Base-by-base conservation (phyloP, 2,888 invertebrate species). In the Drosophila multiciliata region DNA sequence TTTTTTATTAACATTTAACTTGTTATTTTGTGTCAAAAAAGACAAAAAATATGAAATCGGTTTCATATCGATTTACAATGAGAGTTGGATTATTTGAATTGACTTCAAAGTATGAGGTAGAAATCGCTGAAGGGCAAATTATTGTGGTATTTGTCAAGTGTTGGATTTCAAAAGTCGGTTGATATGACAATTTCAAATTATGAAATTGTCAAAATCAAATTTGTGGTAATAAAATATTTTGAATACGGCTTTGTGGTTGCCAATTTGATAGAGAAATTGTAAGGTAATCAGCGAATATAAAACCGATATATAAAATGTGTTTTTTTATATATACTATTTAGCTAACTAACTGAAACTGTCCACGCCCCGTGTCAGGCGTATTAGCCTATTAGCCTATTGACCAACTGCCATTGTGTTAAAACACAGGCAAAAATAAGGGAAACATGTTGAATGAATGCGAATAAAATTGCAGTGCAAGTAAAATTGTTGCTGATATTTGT, bases 381-480 rank as follows among this genome's bases (percentile, higher is more conserved):
- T 53, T 38, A 64, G 50, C 50, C 2, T 45, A 45, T 53, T 38
- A 61, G 54, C 50, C 2, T 45, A 45, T 42, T 50, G 58, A 64
- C 61, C 75, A 61, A 60, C 79, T 80, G 67, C 67, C 53, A 36
- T 20, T 61, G 75, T 35, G 64, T 62, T 60, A 9, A 53, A 23
- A 1, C 29, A 33, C 11, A 12, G 33, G 42, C 12, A 57, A n/a
- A 45, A 70, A 64, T 36, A 11, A 3, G 15, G 11, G 5, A 53
- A 54, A 64, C 42, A 65, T 55, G 35, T 52, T 68, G 71, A 81
- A 84, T 87, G 84, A 74, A 82, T 69, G 78, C 78, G 67, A 82
- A 80, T 78, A 59, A 80, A 82, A 79, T 69, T 75, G 57, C 54
- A 73, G 71, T 70, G 61, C 49, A 52, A 58, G 59, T 66, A 60